phyloP scores from a whole-genome alignment of 2,113 vertebrate genomes.

The Amia ocellicauda region DNA sequence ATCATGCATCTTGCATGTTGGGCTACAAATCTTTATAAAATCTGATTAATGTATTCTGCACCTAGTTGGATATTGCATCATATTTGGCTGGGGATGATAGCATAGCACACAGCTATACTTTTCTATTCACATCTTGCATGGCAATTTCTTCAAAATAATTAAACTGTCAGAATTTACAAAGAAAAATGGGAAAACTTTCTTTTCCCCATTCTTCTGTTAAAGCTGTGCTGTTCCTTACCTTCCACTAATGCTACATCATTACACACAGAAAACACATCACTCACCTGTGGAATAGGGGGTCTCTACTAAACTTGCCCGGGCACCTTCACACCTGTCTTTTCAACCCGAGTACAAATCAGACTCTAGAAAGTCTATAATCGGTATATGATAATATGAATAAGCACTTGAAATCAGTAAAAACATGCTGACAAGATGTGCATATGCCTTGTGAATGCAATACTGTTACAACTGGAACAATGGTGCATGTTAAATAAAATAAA shows the following conservation, averaged over 20 bases:
- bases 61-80: conserved; percentile 11
- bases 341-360: too few relatives aligned
- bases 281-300: conserved; percentile 25
- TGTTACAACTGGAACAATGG: not conserved
- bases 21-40: conserved; percentile 8
- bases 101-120: not conserved
- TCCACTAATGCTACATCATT: not conserved
- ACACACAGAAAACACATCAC: not conserved
- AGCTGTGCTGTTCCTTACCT: not conserved
- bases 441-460: not conserved
- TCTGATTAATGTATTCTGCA: not conserved
- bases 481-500: not conserved
- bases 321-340: conserved; percentile 17
- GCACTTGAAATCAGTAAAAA: too few relatives aligned
- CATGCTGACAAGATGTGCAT: too few relatives aligned
- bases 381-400: too few relatives aligned
- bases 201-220: not conserved
- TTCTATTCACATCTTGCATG: conserved; percentile 3
- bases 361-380: too few relatives aligned
- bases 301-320: conserved; percentile 29
- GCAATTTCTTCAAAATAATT: conserved; percentile 3
- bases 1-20: not conserved
- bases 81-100: conserved; percentile 7
- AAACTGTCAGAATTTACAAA: conserved; percentile 16
- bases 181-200: not conserved